Percentiles rank a stretch among this genome's conserved stretches.
These are phyloP conservation scores for Linnaemya tessellans DNA, from an alignment of 2,888 invertebrate genomes.

Conservation along the genomic window DNA sequence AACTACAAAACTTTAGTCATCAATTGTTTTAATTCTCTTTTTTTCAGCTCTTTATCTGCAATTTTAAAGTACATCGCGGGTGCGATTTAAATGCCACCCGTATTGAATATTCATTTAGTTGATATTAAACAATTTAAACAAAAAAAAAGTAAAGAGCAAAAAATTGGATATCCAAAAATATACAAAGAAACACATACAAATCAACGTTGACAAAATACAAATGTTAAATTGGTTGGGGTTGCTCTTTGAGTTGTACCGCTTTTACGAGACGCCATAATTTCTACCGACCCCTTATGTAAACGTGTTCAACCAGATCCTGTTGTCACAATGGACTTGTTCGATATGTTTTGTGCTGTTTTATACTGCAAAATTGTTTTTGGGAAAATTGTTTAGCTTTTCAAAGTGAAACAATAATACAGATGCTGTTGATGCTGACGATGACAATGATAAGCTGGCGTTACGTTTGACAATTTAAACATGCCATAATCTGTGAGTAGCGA, in stretches of 20 bases:
- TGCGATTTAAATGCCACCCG: slow-evolving; percentile 73
- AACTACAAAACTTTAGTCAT: slow-evolving; percentile 54
- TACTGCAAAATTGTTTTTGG: slow-evolving; percentile 17
- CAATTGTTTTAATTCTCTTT: slow-evolving; percentile 62
- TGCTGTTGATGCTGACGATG: slow-evolving; percentile 24
- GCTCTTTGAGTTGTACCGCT: slow-evolving; percentile 54
- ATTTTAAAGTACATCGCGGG: slow-evolving; percentile 53
- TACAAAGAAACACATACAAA: slow-evolving; percentile 52
- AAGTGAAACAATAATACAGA: slow-evolving; percentile 13
- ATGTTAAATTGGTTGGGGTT: slow-evolving; percentile 74
- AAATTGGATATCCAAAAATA: slow-evolving; percentile 7
- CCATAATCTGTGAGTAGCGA: slow-evolving; percentile 54
- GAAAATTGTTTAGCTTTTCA: slow-evolving; percentile 37
- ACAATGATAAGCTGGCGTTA: slow-evolving; percentile 69
- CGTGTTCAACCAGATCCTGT: slow-evolving; percentile 49
- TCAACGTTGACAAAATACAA: slow-evolving; percentile 70
- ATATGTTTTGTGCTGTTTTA: slow-evolving; percentile 26
- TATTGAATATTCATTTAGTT: slow-evolving; percentile 69
- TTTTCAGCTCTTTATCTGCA: slow-evolving; percentile 34
- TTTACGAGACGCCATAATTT: slow-evolving; percentile 45
- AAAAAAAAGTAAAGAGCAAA: not conserved
- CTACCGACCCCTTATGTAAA: not conserved
- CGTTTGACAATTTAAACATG: slow-evolving; percentile 72
- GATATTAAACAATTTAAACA: slow-evolving; percentile 16
- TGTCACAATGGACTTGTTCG: slow-evolving; percentile 45